Base-by-base conservation (phyloP, 2,888 invertebrate species). In the Panzeria rudis region DNA sequence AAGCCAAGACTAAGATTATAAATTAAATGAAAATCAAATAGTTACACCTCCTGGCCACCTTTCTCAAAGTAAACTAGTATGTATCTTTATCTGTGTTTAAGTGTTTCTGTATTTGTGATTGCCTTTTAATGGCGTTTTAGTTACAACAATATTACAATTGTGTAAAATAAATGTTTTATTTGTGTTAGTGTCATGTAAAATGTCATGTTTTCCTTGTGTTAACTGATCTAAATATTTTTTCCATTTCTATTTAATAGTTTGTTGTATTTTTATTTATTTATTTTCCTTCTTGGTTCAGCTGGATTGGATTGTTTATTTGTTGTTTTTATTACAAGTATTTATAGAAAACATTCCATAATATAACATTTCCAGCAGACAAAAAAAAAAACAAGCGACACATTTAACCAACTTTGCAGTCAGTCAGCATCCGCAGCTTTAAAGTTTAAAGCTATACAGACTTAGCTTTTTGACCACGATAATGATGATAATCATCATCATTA, bases 171-270 rank as follows among this genome's bases (percentile, higher is more conserved):
- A 85, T 85, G 85, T 85, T 85, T 82, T 82, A 85, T 86, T 86
- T 86, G 87, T 86, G 72, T 80, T 66, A 62, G 76, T 75, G 84
- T 84, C 90, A 88, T 90, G 90, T 89, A 88, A 83, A 88, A 87
- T 89, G 90, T 90, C 90, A 90, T 90, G 91, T 90, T 90, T 87
- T 87, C 87, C 87, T 84, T 88, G 88, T 90, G 91, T 90, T 91
- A 91, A 90, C 87, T 88, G 89, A 91, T 90, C 90, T 90, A 90
- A 90, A 91, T 90, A 88, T 89, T 88, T 88, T 83, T 84, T 80
- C 69, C 64, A 75, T 79, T 85, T 82, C 85, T 75, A 89, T 88
- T 89, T 89, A 88, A 90, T 89, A 82, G 81, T 89, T 88, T 75
- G 54, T 64, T 52, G 38, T n/a, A 9, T 68, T 32, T 17, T 23